These are phyloP conservation scores for Heterotis niloticus DNA, from an alignment of 2,113 vertebrate genomes.

Conservation along the genomic window DNA sequence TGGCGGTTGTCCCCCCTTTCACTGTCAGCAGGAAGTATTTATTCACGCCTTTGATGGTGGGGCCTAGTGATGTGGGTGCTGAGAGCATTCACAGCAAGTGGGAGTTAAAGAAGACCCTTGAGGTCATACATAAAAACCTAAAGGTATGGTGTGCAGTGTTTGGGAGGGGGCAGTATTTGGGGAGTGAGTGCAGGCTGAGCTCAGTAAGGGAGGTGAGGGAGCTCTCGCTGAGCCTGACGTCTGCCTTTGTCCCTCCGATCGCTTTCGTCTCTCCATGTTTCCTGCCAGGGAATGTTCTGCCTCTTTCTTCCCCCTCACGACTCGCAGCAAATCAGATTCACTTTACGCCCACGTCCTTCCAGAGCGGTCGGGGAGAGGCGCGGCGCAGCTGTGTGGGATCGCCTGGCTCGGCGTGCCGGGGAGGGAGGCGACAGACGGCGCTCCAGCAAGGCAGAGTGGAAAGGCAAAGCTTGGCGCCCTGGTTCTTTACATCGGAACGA, in stretches of 20 bases:
- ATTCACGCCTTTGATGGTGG: background rate
- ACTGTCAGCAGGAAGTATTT: background rate
- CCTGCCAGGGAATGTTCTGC: constrained; percentile 37
- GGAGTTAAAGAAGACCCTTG: background rate
- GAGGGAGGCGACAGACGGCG: background rate
- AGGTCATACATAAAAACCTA: background rate
- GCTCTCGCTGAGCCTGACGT: background rate
- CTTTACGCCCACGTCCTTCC: constrained; percentile 56
- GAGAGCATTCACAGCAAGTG: background rate
- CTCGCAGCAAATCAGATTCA: constrained; percentile 49
- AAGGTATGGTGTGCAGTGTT: background rate
- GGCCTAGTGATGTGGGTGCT: background rate
- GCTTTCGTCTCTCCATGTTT: constrained; percentile 29
- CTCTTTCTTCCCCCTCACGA: constrained; percentile 36
- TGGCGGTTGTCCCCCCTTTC: no score
- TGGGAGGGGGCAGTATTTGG: background rate
- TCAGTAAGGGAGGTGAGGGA: no score
- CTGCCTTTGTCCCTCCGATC: background rate
- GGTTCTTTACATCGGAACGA: background rate
- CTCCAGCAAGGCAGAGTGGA: background rate
- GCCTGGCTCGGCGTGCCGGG: constrained; percentile 24
- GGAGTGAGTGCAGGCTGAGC: no score
- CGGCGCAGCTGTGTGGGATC: constrained; percentile 49
- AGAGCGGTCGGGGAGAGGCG: constrained; percentile 44
- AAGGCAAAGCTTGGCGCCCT: background rate